A percentile compares a stretch with the other conserved stretches of the same genome.
phyloP scores from a whole-genome alignment of 2,888 invertebrate species.

The Andrena hattorfiana region DNA sequence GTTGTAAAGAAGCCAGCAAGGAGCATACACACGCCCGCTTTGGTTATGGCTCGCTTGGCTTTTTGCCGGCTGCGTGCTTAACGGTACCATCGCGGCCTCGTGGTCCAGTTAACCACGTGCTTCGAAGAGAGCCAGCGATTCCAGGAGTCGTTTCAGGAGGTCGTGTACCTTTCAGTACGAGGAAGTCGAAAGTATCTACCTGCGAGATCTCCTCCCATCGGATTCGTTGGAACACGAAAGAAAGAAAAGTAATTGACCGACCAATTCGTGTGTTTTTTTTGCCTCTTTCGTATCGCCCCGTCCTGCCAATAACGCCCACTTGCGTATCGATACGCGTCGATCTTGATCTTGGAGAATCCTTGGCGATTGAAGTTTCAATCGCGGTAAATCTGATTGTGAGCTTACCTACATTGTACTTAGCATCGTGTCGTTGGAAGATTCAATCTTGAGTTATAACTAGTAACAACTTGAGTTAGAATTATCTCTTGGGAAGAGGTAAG shows the following conservation, averaged over 20 bases:
- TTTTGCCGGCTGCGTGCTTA: slow-evolving; percentile 72
- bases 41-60: slow-evolving; percentile 65
- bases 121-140: slow-evolving; percentile 58
- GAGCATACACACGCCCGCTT: slow-evolving; percentile 59
- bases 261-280: not conserved
- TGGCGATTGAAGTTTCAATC: not conserved
- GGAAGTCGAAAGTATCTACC: slow-evolving; percentile 62
- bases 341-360: not conserved
- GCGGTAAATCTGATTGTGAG: not conserved
- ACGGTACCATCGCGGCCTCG: slow-evolving; percentile 76
- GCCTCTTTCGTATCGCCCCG: not conserved
- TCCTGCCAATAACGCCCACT: not conserved
- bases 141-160: slow-evolving; percentile 61
- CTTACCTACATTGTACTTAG: not conserved
- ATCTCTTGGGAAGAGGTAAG: not conserved
- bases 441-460: not conserved
- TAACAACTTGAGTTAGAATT: not conserved
- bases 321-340: not conserved
- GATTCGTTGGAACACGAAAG: not conserved
- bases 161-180: slow-evolving; percentile 61
- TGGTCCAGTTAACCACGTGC: slow-evolving; percentile 78
- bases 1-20: slow-evolving; percentile 44
- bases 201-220: slow-evolving; percentile 16
- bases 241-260: not conserved
- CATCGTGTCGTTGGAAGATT: not conserved